phyloP scores from a whole-genome alignment of 2,797 vertebrate genomes.

The Chloroceryle inda region DNA sequence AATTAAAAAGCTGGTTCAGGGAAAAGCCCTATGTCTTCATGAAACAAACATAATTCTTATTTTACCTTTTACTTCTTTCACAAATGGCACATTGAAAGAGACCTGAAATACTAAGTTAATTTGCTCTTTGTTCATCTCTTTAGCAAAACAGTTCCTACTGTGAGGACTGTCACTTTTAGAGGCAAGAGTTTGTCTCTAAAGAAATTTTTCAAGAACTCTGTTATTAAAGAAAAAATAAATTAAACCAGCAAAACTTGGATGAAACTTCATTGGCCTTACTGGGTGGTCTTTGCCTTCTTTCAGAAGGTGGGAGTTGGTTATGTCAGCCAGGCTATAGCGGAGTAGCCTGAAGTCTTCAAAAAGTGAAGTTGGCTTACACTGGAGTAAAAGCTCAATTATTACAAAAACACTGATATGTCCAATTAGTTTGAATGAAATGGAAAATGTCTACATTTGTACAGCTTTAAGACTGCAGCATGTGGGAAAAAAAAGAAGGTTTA shows the following conservation, averaged over 20 bases:
- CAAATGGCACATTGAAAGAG: constrained; percentile 34
- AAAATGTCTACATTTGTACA: not conserved
- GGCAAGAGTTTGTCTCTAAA: constrained; percentile 49
- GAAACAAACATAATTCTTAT: not conserved
- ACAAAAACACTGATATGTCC: not conserved
- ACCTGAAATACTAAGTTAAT: constrained; percentile 35
- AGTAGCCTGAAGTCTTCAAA: not conserved
- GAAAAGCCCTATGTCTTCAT: not conserved
- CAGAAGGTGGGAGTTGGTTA: not conserved
- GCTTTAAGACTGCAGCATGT: too few species aligned
- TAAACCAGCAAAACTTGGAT: not conserved
- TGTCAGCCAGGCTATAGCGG: not conserved
- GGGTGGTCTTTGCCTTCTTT: constrained; percentile 15
- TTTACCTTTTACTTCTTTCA: not conserved
- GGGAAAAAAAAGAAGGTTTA: too few species aligned
- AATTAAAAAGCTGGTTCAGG: not conserved
- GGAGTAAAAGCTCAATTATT: not conserved
- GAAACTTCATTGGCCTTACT: not conserved
- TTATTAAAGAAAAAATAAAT: constrained; percentile 11
- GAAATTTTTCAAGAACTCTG: constrained; percentile 31
- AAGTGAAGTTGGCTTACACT: not conserved
- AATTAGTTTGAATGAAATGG: not conserved
- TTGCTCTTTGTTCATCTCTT: constrained; percentile 63
- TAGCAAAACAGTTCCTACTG: constrained; percentile 38
- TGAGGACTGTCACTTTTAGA: constrained; percentile 53